Evolutionary conservation across 1,140 invertebrate species (phyloP).

Genomic region (Ips typographus): DNA sequence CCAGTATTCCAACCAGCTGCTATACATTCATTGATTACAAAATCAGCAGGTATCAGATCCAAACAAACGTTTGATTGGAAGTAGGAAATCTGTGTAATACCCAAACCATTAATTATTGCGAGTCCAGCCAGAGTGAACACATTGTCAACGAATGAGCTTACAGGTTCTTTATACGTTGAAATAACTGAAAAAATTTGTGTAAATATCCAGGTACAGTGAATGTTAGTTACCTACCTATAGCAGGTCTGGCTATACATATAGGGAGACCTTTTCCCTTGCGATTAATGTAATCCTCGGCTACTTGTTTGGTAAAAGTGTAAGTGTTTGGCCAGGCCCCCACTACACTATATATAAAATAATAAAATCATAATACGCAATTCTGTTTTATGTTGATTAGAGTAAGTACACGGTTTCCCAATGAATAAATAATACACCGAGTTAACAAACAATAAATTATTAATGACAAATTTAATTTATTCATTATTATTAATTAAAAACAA

Average conservation of each 20-base stretch:
- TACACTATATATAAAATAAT: conserved; percentile 40
- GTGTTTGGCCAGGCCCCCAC: conserved; percentile 62
- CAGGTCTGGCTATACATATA: conserved; percentile 61
- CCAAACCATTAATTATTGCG: conserved; percentile 59
- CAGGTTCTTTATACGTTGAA: conserved; percentile 69
- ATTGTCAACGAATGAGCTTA: conserved; percentile 79
- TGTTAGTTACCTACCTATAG: conserved; percentile 56
- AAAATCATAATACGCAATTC: too few species aligned
- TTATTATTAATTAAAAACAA: too few species aligned
- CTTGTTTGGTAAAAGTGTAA: conserved; percentile 63
- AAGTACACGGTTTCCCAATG: not conserved
- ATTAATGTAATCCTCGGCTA: conserved; percentile 61
- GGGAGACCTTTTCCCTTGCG: conserved; percentile 58
- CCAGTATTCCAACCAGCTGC: conserved; percentile 66
- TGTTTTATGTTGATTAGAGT: not conserved
- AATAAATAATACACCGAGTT: too few species aligned
- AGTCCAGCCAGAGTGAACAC: conserved; percentile 72
- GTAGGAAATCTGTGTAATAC: conserved; percentile 66
- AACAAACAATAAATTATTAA: too few species aligned
- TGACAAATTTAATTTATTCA: too few species aligned
- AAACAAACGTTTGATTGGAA: conserved; percentile 56
- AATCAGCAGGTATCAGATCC: conserved; percentile 79
- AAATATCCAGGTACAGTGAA: not conserved
- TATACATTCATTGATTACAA: conserved; percentile 74
- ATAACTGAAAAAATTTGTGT: conserved; percentile 57